These are phyloP conservation scores for Myotis davidii DNA, from an alignment of 2,113 vertebrate species.

Conservation along the genomic window DNA sequence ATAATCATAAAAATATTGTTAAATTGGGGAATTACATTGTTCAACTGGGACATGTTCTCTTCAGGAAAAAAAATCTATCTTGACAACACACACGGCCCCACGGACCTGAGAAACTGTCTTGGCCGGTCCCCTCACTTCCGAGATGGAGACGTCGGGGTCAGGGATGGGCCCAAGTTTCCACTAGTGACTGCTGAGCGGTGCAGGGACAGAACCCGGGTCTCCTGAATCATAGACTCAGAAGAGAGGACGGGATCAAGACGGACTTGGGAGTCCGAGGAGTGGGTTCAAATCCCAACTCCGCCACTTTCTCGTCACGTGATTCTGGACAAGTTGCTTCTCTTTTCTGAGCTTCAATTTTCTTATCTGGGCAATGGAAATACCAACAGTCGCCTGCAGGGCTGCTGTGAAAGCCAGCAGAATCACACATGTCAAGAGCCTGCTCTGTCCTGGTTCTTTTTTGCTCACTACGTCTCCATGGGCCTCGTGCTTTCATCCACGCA, in stretches of 20 bases:
- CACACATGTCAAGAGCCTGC: background rate
- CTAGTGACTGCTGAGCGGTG: background rate
- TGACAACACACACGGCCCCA: background rate
- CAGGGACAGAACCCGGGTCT: background rate
- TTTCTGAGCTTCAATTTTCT: background rate
- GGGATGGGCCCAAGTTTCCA: background rate
- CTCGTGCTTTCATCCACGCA: background rate
- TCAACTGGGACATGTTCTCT: background rate
- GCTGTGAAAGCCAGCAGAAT: background rate
- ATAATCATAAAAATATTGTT: background rate
- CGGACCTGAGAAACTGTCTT: background rate
- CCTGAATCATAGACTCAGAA: background rate
- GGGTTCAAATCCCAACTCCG: background rate
- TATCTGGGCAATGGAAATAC: background rate
- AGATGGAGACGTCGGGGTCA: background rate
- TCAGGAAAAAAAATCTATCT: background rate
- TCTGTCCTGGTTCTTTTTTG: background rate
- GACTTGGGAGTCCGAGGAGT: too few species aligned
- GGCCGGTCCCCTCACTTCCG: background rate
- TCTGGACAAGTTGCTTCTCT: background rate
- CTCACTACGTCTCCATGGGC: background rate
- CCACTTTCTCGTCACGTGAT: background rate
- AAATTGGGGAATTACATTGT: background rate
- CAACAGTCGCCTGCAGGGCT: background rate
- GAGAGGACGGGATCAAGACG: background rate